A percentile compares a stretch with the other conserved stretches of the same genome.
Conservation (phyloP, 2,113 vertebrate species). For the Montifringilla adamsi region DNA sequence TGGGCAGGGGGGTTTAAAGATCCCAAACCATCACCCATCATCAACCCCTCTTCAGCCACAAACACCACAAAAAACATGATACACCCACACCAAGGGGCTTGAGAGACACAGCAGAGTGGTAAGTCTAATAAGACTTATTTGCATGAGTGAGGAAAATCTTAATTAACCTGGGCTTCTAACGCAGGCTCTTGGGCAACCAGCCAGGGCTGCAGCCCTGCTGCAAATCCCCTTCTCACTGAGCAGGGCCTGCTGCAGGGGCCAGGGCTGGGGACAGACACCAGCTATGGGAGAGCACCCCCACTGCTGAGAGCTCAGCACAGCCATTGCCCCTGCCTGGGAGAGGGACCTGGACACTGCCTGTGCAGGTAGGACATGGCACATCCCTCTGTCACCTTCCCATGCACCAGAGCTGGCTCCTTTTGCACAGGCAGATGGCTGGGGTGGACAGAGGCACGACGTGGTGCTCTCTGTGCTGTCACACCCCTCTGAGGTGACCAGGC, state of each 20-base stretch:
- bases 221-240: neutral
- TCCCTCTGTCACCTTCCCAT: neutral
- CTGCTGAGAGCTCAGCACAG: neutral
- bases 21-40: neutral
- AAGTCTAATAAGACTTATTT: neutral
- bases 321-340: neutral
- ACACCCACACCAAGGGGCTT: neutral
- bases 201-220: neutral
- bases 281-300: neutral
- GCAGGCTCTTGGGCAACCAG: neutral
- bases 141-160: neutral
- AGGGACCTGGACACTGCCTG: accelerated
- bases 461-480: neutral
- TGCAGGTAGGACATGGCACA: accelerated
- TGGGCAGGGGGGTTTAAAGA: neutral
- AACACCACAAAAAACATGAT: accelerated
- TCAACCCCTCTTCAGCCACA: neutral
- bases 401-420: neutral
- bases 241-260: neutral
- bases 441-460: neutral
- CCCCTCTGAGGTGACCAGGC: neutral
- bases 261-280: neutral
- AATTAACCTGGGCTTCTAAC: neutral
- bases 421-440: neutral
- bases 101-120: neutral